Base-by-base conservation (phyloP, 2,797 vertebrate genomes). In the Pseudotriccus pelzelni region DNA sequence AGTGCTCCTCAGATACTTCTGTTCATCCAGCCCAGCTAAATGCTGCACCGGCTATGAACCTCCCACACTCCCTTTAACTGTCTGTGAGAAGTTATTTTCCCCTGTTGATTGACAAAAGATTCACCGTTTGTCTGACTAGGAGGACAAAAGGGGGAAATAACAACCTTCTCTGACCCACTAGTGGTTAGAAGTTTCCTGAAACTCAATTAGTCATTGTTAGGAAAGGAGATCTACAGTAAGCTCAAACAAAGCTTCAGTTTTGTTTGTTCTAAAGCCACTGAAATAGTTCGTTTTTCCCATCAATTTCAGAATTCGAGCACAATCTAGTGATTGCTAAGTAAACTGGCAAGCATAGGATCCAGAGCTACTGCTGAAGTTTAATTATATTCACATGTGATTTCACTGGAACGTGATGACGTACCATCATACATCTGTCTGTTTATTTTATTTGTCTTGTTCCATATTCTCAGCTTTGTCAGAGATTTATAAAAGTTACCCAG, bases 371-470 rank as follows among this genome's bases (percentile, higher is more conserved):
- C 41, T 77, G 44, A 77, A 87, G 10, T 74, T 89, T 70, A 70
- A 49, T 34, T 18, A 60, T 27, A 52, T 28, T 91, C 62, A 77
- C 3, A 6, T 37, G 59, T 87, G 58, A 85, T 72, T 39, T 91
- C 64, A 56, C n/a, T 0, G 2, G 60, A 63, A 86, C 37, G 7
- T 0, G 5, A 34, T 7, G 1, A 44, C 39, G 74, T 80, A 68
- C 37, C 47, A 74, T n/a, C 6, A 47, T 22, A 66, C 5, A 41
- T 44, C 44, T 73, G 4, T 19, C 44, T 83, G 39, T 70, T 70
- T 49, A 41, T 63, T 86, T 83, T 63, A 67, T 78, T 77, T 1
- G 53, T 44, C 32, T 60, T 75, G 68, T 94, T 34, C 43, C 17
- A 50, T 34, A 83, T n/a, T 74, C 20, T 25, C 8, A 55, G 9